phyloP scores from a whole-genome alignment of 2,888 invertebrate species.

The Ptilodon capucinus region DNA sequence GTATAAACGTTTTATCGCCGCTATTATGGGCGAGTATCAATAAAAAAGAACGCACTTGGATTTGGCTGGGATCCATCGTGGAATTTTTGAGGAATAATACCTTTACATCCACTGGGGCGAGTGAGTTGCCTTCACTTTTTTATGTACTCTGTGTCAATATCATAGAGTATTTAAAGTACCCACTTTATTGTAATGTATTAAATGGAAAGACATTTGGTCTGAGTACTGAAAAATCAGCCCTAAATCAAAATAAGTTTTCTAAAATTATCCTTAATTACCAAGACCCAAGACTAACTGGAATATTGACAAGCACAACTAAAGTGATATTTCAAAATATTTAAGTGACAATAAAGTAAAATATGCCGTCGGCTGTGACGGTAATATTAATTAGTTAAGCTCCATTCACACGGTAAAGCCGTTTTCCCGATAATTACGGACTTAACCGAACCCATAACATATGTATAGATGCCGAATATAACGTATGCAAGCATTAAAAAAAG shows the following conservation, averaged over 20 bases:
- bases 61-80: slow-evolving; percentile 32
- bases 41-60: slow-evolving; percentile 28
- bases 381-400: slow-evolving; percentile 29
- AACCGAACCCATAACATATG: too few relatives aligned
- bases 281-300: slow-evolving; percentile 6
- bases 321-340: slow-evolving; percentile 24
- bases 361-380: slow-evolving; percentile 23
- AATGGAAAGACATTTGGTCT: too few relatives aligned
- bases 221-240: too few relatives aligned
- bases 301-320: slow-evolving; percentile 27
- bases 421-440: too few relatives aligned
- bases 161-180: too few relatives aligned
- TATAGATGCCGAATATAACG: too few relatives aligned
- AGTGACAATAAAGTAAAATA: slow-evolving; percentile 21
- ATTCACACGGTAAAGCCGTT: too few relatives aligned
- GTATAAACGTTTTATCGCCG: slow-evolving; percentile 38
- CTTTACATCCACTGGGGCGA: too few relatives aligned
- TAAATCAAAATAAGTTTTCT: neutral
- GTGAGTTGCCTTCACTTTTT: too few relatives aligned
- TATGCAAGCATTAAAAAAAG: too few relatives aligned
- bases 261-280: neutral
- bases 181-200: too few relatives aligned
- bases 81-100: neutral
- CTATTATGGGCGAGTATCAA: slow-evolving; percentile 26
- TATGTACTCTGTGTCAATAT: too few relatives aligned